Conservation (phyloP, 2,888 invertebrate genomes). For the Prenolepis imparis region DNA sequence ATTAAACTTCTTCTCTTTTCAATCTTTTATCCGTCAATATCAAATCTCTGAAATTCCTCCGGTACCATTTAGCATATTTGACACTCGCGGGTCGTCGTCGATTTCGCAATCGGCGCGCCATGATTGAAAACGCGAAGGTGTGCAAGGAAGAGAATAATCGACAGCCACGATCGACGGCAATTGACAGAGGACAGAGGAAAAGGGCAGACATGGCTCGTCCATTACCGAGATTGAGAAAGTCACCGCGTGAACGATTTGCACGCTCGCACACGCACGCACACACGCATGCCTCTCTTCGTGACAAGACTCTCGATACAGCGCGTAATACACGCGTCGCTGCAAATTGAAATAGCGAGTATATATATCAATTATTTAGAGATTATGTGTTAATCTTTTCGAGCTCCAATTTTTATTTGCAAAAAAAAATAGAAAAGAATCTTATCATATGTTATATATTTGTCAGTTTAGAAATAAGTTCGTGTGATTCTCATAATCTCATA, state of each 20-base stretch:
- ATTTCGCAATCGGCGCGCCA: slow-evolving; percentile 36
- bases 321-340: neutral
- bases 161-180: slow-evolving; percentile 80
- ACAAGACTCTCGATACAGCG: slow-evolving; percentile 67
- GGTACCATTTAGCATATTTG: slow-evolving; percentile 1
- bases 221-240: slow-evolving; percentile 81
- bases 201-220: slow-evolving; percentile 82
- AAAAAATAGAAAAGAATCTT: neutral
- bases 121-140: slow-evolving; percentile 41
- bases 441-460: neutral
- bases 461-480: neutral
- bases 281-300: slow-evolving; percentile 76
- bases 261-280: slow-evolving; percentile 23
- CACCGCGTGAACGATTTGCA: slow-evolving; percentile 77
- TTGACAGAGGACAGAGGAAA: slow-evolving; percentile 66
- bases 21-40: neutral
- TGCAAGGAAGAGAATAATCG: slow-evolving; percentile 70
- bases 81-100: slow-evolving; percentile 25
- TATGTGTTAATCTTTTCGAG: neutral
- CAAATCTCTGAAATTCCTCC: slow-evolving; percentile 26
- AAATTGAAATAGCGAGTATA: slow-evolving; percentile 21
- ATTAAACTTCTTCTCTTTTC: neutral
- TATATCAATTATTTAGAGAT: neutral
- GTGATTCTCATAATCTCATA: too few relatives aligned
- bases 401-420: neutral